phyloP scores from a whole-genome alignment of 2,888 invertebrate species.

The Alcis repandata region DNA sequence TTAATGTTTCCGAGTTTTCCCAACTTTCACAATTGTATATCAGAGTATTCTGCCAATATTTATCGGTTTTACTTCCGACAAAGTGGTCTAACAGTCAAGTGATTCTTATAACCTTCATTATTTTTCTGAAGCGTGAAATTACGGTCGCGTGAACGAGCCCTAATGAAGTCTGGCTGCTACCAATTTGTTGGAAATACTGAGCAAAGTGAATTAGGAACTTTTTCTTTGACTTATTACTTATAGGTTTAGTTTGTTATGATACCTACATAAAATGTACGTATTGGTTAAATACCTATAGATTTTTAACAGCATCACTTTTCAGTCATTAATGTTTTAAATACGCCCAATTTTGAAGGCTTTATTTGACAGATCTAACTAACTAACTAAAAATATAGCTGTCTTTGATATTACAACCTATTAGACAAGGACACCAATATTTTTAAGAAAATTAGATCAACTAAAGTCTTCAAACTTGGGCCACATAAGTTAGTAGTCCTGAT shows the following conservation, averaged over 20 bases:
- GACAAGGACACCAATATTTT: too few species aligned
- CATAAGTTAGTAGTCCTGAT: too few species aligned
- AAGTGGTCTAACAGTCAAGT: conserved; percentile 10
- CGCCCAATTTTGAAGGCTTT: too few species aligned
- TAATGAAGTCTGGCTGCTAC: conserved; percentile 42
- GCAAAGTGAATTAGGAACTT: conserved; percentile 46
- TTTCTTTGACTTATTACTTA: conserved; percentile 37
- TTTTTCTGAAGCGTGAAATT: conserved; percentile 42
- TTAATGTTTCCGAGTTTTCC: not conserved
- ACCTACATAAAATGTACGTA: not conserved
- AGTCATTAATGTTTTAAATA: too few species aligned
- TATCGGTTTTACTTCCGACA: conserved; percentile 8
- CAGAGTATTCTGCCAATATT: not conserved
- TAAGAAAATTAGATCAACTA: too few species aligned
- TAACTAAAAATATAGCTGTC: too few species aligned
- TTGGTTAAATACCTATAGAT: too few species aligned
- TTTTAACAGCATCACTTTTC: too few species aligned
- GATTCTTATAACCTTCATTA: conserved; percentile 28
- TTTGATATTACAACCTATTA: too few species aligned
- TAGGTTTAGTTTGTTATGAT: conserved; percentile 27
- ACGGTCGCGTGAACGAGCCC: conserved; percentile 42
- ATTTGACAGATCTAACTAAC: too few species aligned
- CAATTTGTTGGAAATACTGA: conserved; percentile 43
- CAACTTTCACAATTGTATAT: not conserved
- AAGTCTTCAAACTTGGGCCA: too few species aligned